phyloP scores from a whole-genome alignment of 2,113 vertebrate species.

The Grammomys surdaster region DNA sequence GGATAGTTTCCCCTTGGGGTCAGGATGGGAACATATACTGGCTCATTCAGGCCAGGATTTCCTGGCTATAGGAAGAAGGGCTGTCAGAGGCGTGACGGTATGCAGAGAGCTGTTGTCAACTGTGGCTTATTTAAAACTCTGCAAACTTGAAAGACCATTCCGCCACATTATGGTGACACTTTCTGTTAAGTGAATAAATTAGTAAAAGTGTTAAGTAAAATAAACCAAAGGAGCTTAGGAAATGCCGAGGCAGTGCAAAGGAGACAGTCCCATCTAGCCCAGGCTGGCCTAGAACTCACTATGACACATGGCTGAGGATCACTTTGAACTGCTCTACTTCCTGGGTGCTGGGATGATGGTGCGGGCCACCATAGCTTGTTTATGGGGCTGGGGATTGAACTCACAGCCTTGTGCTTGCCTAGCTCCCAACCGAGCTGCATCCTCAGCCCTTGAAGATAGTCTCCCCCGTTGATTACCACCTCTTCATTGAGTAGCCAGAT shows the following conservation, averaged over 20 bases:
- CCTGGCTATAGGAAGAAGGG: not conserved
- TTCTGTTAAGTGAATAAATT: conserved; percentile 6
- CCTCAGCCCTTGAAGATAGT: not conserved
- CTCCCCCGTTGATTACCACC: not conserved
- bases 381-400: not conserved
- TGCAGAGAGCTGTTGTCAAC: not conserved
- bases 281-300: not conserved
- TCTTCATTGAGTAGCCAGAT: not conserved
- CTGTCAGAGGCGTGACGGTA: not conserved
- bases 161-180: not conserved
- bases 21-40: not conserved
- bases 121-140: not conserved
- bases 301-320: not conserved
- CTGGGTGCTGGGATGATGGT: not conserved
- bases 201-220: conserved; percentile 47
- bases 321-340: not conserved
- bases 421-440: not conserved
- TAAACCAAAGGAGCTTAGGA: conserved; percentile 32
- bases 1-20: not conserved
- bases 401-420: not conserved
- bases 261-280: not conserved
- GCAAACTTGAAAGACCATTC: conserved; percentile 36
- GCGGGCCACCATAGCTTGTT: not conserved
- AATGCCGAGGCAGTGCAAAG: not conserved
- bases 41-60: not conserved